Percentiles rank a stretch among this genome's conserved stretches.
These are phyloP conservation scores for Gymnopithys bicolor DNA, from an alignment of 2,797 vertebrate genomes.

Conservation along the genomic window DNA sequence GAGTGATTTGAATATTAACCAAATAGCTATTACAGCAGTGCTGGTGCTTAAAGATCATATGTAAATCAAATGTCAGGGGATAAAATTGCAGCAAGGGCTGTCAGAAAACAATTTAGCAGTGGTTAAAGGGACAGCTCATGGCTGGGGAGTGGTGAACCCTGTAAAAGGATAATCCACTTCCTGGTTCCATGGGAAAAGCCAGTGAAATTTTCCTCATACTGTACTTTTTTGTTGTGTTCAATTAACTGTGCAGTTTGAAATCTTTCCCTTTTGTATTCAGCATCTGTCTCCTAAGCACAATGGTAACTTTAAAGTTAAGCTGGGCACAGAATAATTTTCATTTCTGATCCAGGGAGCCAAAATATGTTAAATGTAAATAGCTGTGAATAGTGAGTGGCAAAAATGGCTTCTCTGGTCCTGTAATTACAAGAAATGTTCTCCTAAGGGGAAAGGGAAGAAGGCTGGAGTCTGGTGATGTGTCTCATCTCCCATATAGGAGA, in stretches of 20 bases:
- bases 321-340: background rate
- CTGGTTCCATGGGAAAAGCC: rapidly evolving
- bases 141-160: constrained; percentile 82
- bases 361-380: constrained; percentile 8
- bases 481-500: background rate
- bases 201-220: background rate
- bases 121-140: constrained; percentile 90
- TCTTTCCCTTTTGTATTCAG: background rate
- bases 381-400: background rate
- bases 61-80: constrained; percentile 96
- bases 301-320: background rate
- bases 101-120: constrained; percentile 95
- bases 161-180: constrained; percentile 74
- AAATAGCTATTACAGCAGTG: constrained; percentile 86
- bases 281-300: background rate
- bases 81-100: constrained; percentile 88
- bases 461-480: background rate
- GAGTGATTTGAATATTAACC: constrained; percentile 93
- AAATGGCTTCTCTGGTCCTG: background rate
- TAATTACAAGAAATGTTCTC: background rate
- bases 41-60: constrained; percentile 97
- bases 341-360: constrained; percentile 24
- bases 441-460: background rate
- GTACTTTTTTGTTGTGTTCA: background rate
- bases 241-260: background rate